phyloP scores from a whole-genome alignment of 2,113 vertebrate species.

The Psilopsiagon aurifrons region DNA sequence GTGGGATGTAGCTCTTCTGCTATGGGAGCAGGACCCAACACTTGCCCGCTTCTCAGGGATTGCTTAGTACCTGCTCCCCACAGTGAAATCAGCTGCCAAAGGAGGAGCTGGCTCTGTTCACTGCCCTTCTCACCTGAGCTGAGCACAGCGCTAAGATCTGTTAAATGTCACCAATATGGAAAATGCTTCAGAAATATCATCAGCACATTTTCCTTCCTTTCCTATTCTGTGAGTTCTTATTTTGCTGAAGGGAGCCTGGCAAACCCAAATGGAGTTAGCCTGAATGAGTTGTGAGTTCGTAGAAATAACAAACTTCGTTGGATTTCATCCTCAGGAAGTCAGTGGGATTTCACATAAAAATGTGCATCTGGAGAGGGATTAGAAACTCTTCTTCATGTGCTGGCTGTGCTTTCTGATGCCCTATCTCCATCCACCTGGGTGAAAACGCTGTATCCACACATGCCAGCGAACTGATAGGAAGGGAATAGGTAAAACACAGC shows the following conservation, averaged over 20 bases:
- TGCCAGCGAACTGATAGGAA: background rate
- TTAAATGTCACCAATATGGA: background rate
- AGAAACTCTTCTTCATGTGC: background rate
- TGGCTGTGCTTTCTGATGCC: background rate
- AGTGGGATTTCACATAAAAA: background rate
- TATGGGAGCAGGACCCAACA: background rate
- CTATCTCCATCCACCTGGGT: background rate
- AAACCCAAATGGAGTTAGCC: background rate
- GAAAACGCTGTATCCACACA: fast-evolving
- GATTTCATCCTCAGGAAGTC: background rate
- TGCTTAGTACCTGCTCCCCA: background rate
- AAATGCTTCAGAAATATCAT: background rate
- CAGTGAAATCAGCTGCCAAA: background rate
- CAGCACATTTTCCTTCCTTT: background rate
- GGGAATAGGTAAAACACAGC: background rate
- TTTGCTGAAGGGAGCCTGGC: background rate
- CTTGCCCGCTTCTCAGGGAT: background rate
- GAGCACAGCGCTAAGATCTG: background rate
- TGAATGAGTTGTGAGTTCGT: background rate
- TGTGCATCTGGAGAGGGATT: background rate
- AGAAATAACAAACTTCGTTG: background rate
- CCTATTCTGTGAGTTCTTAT: background rate
- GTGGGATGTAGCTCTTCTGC: background rate
- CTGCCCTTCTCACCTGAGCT: background rate
- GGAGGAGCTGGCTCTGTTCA: background rate